phyloP scores from a whole-genome alignment of 2,888 invertebrate species.

The Amiota mariae region DNA sequence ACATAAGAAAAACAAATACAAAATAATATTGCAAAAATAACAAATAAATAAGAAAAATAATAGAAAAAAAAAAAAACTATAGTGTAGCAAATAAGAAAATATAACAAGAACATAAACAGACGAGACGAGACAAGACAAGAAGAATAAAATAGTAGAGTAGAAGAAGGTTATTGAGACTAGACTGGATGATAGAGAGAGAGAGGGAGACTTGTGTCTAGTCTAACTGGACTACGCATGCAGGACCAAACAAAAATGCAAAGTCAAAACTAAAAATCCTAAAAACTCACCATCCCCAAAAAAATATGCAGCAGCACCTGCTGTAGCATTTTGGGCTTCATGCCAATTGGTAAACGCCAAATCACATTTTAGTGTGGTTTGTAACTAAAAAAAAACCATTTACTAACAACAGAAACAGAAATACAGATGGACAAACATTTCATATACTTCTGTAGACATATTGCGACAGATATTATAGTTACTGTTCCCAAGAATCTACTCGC shows the following conservation, averaged over 20 bases:
- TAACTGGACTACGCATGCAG: no score
- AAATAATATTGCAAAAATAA: background rate
- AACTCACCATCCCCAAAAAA: no score
- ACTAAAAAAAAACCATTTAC: background rate
- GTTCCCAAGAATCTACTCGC: background rate
- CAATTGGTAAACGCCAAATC: background rate
- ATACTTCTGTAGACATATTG: background rate
- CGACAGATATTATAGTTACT: constrained; percentile 11
- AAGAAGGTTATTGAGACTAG: no score
- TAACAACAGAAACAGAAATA: background rate
- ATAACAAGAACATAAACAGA: no score
- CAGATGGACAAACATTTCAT: background rate
- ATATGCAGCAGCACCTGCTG: no score
- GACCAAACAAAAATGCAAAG: no score
- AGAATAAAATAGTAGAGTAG: no score
- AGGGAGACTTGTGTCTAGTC: no score
- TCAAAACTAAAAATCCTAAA: no score
- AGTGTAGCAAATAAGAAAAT: background rate
- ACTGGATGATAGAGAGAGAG: no score
- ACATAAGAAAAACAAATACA: constrained; percentile 32
- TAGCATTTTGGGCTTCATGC: background rate
- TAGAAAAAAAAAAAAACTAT: background rate
- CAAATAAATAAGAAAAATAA: background rate
- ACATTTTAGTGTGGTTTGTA: background rate
- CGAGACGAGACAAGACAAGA: no score